Base-by-base conservation (phyloP, 2,113 vertebrate species). In the Dasyornis broadbenti region DNA sequence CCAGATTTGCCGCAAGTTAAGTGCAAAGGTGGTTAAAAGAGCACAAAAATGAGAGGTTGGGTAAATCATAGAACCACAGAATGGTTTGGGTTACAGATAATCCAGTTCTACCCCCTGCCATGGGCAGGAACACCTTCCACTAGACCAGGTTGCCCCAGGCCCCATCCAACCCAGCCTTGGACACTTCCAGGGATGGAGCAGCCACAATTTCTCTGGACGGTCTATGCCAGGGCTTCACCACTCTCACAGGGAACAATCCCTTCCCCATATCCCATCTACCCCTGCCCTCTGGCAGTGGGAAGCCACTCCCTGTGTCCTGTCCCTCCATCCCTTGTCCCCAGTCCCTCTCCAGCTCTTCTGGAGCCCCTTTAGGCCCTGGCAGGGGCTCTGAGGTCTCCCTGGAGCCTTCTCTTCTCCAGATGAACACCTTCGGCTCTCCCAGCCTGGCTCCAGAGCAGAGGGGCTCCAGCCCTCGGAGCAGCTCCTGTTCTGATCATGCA, bases 401-500 rank as follows among this genome's bases (percentile, higher is more conserved):
- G 47, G 37, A 39, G 13, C 45, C 19, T 81, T 45, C 19, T 17
- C 11, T 15, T 39, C 39, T 60, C 39, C 78, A 31, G 13, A 11
- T 11, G 52, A 39, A 3, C 53, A n/a, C 11, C 11, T 33, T 8
- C 45, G 49, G 33, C n/a, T 27, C 13, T 45, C 23, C 39, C 13
- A 14, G n/a, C 60, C 33, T 59, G 52, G 27, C 52, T n/a, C 8
- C 45, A 60, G 77, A 6, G 33, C 52, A 60, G 77, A n/a, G 52
- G 27, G 37, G 23, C 39, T 53, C 30, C 61, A 47, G 39, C 45
- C n/a, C n/a, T 53, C 0, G 0, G 61, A 31, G 20, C n/a, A 45
- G 17, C 45, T 89, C 16, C n/a, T 53, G 22, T 37, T 75, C 19
- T 22, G 20, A 4, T 15, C 3, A 0, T 11, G 2, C 1, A 0